phyloP scores from a whole-genome alignment of 2,113 vertebrate genomes.

The Electrona antarctica region DNA sequence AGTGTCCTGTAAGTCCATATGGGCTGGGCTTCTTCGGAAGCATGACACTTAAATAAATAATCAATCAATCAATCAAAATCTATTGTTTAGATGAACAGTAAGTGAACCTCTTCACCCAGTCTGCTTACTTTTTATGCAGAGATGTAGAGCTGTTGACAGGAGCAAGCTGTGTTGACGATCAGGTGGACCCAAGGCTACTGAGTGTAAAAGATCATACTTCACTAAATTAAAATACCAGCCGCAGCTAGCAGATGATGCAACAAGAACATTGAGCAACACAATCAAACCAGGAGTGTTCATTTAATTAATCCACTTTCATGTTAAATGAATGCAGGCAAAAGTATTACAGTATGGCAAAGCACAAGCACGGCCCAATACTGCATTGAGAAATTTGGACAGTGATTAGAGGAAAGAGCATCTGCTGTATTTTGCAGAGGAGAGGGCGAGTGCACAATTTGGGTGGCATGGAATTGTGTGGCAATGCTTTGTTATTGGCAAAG shows the following conservation, averaged over 20 bases:
- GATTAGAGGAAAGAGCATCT: slow-evolving; percentile 13
- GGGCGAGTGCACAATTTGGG: slow-evolving; percentile 15
- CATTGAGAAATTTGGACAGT: slow-evolving; percentile 20
- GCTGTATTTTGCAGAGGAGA: slow-evolving; percentile 14
- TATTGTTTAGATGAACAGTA: too few relatives aligned
- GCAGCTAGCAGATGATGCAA: slow-evolving; percentile 1
- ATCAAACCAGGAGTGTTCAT: background rate
- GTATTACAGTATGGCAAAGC: background rate
- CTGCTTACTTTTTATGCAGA: too few relatives aligned
- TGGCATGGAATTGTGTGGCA: slow-evolving; percentile 12
- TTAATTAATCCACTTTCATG: too few relatives aligned
- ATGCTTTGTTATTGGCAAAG: slow-evolving; percentile 27
- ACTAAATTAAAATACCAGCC: slow-evolving; percentile 13
- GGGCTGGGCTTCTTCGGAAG: too few relatives aligned
- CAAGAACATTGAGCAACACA: background rate
- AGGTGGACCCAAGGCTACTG: background rate
- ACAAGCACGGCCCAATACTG: slow-evolving; percentile 1
- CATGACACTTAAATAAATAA: too few relatives aligned
- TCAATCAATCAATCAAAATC: too few relatives aligned
- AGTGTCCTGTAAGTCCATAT: too few relatives aligned
- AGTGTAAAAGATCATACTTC: background rate
- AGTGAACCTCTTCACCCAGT: too few relatives aligned
- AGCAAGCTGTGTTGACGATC: background rate
- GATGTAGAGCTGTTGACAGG: background rate
- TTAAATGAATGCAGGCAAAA: background rate